These are phyloP conservation scores for Pseudochromis fuscus DNA, from an alignment of 2,797 vertebrate species.

Conservation along the genomic window DNA sequence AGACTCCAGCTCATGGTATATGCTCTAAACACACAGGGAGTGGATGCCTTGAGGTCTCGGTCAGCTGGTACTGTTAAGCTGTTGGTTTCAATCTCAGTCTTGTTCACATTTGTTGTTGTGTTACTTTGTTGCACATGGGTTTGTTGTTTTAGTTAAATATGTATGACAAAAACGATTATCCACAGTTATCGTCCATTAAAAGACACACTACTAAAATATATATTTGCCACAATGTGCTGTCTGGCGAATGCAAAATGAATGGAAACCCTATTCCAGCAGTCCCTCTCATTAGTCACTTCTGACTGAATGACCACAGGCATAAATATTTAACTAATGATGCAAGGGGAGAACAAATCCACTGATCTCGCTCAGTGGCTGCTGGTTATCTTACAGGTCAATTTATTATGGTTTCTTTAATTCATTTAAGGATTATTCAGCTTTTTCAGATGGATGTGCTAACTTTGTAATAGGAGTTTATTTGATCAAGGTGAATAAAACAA, in stretches of 20 bases:
- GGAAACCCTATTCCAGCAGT: neutral
- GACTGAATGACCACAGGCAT: neutral
- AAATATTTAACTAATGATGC: neutral
- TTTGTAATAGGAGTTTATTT: neutral
- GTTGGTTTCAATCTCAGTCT: neutral
- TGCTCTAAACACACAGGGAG: neutral
- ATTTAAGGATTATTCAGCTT: neutral
- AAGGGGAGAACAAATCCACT: neutral
- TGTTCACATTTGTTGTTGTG: neutral
- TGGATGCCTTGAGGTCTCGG: constrained; percentile 5
- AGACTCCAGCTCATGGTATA: neutral
- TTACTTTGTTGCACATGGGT: neutral
- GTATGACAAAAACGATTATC: neutral
- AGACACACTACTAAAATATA: neutral
- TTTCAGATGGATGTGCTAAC: neutral
- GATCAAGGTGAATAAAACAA: no score
- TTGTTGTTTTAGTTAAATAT: neutral
- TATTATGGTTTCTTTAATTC: neutral
- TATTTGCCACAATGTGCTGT: neutral
- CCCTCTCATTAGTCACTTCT: neutral
- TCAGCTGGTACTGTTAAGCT: constrained; percentile 1
- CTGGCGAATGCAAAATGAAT: neutral
- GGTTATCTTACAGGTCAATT: neutral
- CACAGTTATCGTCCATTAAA: neutral
- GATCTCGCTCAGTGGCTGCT: neutral